These are phyloP conservation scores for Nemotelus nigrinus DNA, from an alignment of 2,888 invertebrate species.

Conservation along the genomic window DNA sequence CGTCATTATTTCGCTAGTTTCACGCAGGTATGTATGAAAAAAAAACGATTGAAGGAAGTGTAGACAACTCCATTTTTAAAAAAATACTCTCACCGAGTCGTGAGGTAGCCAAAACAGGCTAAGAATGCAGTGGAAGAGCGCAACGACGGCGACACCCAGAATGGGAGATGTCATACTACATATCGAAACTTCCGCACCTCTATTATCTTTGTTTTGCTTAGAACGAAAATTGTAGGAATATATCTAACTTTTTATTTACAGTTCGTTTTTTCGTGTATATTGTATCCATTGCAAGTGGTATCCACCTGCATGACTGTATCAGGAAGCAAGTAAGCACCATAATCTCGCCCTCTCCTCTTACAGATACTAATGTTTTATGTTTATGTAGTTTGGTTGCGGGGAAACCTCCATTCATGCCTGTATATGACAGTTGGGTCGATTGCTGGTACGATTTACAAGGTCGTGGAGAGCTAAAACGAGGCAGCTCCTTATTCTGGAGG, in stretches of 20 bases:
- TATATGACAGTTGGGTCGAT: conserved; percentile 81
- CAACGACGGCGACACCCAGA: no score
- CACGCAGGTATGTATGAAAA: conserved; percentile 54
- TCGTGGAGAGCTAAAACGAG: conserved; percentile 84
- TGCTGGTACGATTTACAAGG: conserved; percentile 84
- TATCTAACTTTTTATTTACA: conserved; percentile 56
- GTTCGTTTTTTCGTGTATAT: conserved; percentile 83
- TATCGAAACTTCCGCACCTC: no score
- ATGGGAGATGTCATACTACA: no score
- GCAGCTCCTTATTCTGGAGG: conserved; percentile 75
- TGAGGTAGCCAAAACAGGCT: no score
- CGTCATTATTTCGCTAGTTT: conserved; percentile 70
- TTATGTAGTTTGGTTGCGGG: conserved; percentile 78
- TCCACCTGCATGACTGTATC: conserved; percentile 91
- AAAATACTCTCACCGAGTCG: no score
- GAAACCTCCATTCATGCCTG: conserved; percentile 84
- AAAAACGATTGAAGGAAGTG: conserved; percentile 37
- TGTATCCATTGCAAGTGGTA: conserved; percentile 94
- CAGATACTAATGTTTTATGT: background rate
- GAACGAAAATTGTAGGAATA: no score
- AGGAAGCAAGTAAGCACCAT: conserved; percentile 71
- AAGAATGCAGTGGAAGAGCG: no score
- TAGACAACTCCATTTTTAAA: background rate
- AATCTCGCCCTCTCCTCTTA: background rate
- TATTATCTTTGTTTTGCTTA: no score